A percentile compares a stretch with the other conserved stretches of the same genome.
Conservation (phyloP, 2,113 vertebrate genomes). For the Pyrgilauda ruficollis region DNA sequence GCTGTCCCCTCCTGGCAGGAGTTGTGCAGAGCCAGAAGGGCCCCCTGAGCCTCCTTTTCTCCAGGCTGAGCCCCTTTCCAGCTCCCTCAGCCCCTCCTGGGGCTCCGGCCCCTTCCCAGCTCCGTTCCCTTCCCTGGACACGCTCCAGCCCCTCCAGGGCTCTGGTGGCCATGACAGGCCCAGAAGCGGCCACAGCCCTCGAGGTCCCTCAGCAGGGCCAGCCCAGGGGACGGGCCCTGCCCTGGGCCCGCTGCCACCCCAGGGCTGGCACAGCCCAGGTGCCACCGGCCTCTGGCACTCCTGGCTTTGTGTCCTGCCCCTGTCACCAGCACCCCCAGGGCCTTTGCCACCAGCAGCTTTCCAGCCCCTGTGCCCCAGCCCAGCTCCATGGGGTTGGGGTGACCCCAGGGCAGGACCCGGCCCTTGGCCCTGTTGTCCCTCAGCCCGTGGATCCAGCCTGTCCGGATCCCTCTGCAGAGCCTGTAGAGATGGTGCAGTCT, state of each 20-base stretch:
- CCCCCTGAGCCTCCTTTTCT: too few relatives aligned
- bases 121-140: too few relatives aligned
- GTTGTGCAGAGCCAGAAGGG: too few relatives aligned
- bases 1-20: too few relatives aligned
- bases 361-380: too few relatives aligned
- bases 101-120: too few relatives aligned
- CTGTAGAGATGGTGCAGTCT: background rate
- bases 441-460: background rate
- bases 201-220: background rate
- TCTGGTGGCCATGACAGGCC: too few relatives aligned
- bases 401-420: background rate
- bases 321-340: background rate
- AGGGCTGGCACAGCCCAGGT: too few relatives aligned
- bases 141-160: too few relatives aligned
- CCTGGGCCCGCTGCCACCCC: too few relatives aligned
- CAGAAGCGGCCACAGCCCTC: background rate
- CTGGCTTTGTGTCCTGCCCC: background rate
- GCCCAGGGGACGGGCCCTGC: background rate
- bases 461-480: background rate
- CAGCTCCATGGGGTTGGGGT: background rate
- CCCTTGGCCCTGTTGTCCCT: background rate
- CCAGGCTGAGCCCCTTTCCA: too few relatives aligned
- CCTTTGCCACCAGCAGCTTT: background rate
- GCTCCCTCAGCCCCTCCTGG: too few relatives aligned
- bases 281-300: background rate